phyloP scores from a whole-genome alignment of 2,888 invertebrate species.

The Salticus scenicus region DNA sequence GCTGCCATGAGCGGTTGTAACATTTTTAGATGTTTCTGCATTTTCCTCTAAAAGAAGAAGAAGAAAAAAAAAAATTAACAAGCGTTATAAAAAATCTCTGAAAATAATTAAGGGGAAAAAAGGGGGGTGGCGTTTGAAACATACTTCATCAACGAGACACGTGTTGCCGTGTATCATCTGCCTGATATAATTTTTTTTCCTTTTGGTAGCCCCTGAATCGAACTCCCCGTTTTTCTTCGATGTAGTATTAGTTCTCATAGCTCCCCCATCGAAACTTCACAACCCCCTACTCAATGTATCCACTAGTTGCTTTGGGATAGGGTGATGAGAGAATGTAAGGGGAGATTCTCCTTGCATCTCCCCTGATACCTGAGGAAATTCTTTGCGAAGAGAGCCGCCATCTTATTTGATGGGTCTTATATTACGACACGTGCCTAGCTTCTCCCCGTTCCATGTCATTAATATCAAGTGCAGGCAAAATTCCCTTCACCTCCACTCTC shows the following conservation, averaged over 20 bases:
- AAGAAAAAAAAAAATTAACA: too few relatives aligned
- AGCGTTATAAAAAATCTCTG: too few relatives aligned
- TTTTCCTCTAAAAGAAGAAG: too few relatives aligned
- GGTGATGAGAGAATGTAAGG: slow-evolving; percentile 20
- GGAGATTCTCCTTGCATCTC: slow-evolving; percentile 18
- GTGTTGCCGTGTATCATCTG: too few relatives aligned
- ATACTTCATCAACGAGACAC: too few relatives aligned
- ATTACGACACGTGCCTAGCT: slow-evolving; percentile 17
- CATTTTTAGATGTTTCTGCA: too few relatives aligned
- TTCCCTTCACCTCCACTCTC: too few relatives aligned
- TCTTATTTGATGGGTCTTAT: slow-evolving; percentile 17
- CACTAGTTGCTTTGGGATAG: not conserved
- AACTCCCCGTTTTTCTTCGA: not conserved
- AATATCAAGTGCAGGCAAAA: not conserved
- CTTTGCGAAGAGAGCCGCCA: not conserved
- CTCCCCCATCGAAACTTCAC: not conserved
- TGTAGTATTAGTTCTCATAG: not conserved
- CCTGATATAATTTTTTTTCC: too few relatives aligned
- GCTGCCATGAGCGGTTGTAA: too few relatives aligned
- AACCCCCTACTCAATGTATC: not conserved
- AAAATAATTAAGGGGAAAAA: too few relatives aligned
- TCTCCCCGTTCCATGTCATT: slow-evolving; percentile 12
- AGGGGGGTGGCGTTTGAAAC: too few relatives aligned
- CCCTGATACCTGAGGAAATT: slow-evolving; percentile 22
- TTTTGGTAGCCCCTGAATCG: too few relatives aligned